These are phyloP conservation scores for Antedon mediterranea DNA, from an alignment of 53 echinoderm and acorn worm genomes.

Conservation along the genomic window DNA sequence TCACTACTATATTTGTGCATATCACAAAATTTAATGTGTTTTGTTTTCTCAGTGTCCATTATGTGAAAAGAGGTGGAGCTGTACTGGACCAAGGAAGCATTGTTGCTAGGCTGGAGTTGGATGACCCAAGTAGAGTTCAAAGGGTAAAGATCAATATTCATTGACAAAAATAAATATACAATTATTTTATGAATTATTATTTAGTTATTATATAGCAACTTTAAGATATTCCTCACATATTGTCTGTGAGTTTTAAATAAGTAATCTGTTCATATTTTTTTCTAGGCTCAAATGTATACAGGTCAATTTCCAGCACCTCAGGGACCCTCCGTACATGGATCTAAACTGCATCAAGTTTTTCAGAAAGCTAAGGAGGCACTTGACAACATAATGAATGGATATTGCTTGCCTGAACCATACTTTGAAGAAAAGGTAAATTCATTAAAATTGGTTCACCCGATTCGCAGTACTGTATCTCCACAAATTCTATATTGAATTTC, in stretches of 20 bases:
- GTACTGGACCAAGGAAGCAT: slow-evolving; percentile 82
- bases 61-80: slow-evolving; percentile 82
- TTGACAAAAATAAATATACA: no score
- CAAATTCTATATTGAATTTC: background rate
- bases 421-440: slow-evolving; percentile 52
- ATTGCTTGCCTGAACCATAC: slow-evolving; percentile 62
- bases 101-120: slow-evolving; percentile 71
- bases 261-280: background rate
- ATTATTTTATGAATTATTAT: no score
- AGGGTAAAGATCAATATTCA: slow-evolving; percentile 39
- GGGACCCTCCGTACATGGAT: slow-evolving; percentile 15
- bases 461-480: no score
- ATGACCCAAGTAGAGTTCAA: slow-evolving; percentile 73
- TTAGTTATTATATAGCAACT: no score
- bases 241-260: no score
- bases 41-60: slow-evolving; percentile 44
- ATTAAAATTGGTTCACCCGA: background rate
- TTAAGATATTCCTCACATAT: no score
- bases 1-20: no score
- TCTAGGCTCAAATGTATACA: slow-evolving; percentile 49
- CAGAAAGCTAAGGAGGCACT: slow-evolving; percentile 41
- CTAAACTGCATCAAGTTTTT: slow-evolving; percentile 71
- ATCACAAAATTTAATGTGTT: background rate
- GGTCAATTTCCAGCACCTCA: slow-evolving; percentile 50
- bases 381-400: slow-evolving; percentile 86